Evolutionary conservation across 2,888 invertebrate species (phyloP), one percentile per base, ranked within the genome.

Genomic region (Oscheius sp.): DNA sequence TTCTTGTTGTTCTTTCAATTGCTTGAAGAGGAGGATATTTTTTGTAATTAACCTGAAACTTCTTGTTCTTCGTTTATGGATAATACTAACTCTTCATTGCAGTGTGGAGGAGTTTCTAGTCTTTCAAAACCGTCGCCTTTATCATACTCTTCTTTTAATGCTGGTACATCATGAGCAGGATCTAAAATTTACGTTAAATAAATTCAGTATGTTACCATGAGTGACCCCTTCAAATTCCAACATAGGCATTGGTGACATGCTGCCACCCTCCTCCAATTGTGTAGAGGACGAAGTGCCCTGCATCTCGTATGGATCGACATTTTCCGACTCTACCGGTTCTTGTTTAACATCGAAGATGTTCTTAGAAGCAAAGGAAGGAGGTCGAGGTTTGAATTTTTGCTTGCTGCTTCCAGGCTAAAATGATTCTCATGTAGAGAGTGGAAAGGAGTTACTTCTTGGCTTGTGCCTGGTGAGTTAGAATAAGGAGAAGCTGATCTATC

Each of bases 1-100:
- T 36, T 64, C 64, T 14, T 24, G 32, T 28, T 64, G 44, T n/a
- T 36, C 33, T 17, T 64, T 64, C 51, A 64, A 30, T 12, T 38
- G 41, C 28, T 38, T 28, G 51, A 64, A 64, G 26, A 64, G 41
- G 2, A 30, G 12, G 17, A 51, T 51, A 17, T 64, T 64, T 9
- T 26, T 17, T 3, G 8, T 49, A 4, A 64, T 33, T 0, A 36
- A 17, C 2, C 64, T 64, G 24, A 64, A 64, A 51, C 8, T 24
- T 3, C 20, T 41, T 14, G 2, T 17, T 26, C 3, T 12, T 44
- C 28, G 4, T 9, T 44, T 30, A 14, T 17, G 17, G 30, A 41
- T 33, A 14, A n/a, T 14, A 14, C 45, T 2, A 2, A 59, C 59
- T 59, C 26, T 33, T 54, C 36, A 17, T 47, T 20, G 20, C 14